Percentiles rank a stretch among this genome's conserved stretches.
Conservation (phyloP, 2,113 vertebrate species). For the Stigmatopora nigra region DNA sequence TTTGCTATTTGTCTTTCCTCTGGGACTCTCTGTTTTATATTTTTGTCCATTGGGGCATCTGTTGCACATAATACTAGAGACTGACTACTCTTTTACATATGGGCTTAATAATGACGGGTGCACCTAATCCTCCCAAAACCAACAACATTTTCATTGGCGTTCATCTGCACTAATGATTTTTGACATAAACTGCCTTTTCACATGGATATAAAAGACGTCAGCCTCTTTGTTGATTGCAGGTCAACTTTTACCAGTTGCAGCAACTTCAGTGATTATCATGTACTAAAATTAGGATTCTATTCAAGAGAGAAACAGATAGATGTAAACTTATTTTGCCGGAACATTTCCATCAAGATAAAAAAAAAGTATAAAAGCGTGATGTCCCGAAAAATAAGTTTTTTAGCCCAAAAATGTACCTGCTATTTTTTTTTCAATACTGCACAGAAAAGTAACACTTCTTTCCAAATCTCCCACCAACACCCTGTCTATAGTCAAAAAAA, state of each 20-base stretch:
- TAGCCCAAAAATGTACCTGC: neutral
- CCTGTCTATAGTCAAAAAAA: neutral
- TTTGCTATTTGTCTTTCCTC: slow-evolving; percentile 26
- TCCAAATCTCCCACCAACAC: neutral
- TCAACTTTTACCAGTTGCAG: slow-evolving; percentile 43
- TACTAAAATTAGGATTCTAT: too few species aligned
- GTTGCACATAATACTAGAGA: slow-evolving; percentile 46
- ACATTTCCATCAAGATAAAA: neutral
- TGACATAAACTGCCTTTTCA: slow-evolving; percentile 66
- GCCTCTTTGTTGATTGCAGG: slow-evolving; percentile 47
- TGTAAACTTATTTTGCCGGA: neutral
- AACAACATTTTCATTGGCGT: slow-evolving; percentile 56
- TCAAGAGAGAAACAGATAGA: too few species aligned
- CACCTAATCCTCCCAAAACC: slow-evolving; percentile 45
- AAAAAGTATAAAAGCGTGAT: neutral
- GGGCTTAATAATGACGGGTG: slow-evolving; percentile 54
- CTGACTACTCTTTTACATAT: slow-evolving; percentile 47
- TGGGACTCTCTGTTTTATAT: slow-evolving; percentile 23
- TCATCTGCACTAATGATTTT: slow-evolving; percentile 63
- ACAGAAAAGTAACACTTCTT: neutral
- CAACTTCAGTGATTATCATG: neutral
- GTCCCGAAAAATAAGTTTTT: neutral
- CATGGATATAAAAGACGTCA: slow-evolving; percentile 58
- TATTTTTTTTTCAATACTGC: neutral
- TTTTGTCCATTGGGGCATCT: slow-evolving; percentile 43